A percentile compares a stretch with the other conserved stretches of the same genome.
These are phyloP conservation scores for Heterodera schachtii DNA, from an alignment of 1,140 invertebrate genomes.

Conservation along the genomic window DNA sequence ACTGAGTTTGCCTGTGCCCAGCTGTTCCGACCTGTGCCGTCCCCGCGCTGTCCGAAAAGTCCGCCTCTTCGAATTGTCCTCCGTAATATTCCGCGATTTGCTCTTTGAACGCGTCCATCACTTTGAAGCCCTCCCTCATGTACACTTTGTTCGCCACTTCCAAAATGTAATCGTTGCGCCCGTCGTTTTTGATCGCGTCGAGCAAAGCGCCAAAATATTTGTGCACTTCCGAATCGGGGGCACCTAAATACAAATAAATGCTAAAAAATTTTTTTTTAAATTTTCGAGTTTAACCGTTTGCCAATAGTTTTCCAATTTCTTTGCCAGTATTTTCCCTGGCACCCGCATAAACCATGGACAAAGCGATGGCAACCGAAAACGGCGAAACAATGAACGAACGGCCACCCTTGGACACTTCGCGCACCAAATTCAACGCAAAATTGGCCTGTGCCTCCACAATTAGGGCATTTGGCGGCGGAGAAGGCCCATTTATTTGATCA, in stretches of 20 bases:
- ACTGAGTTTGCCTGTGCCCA: no score
- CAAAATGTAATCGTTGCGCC: conserved; percentile 10
- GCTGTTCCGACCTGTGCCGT: conserved; percentile 12
- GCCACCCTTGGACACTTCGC: not conserved
- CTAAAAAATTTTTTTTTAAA: no score
- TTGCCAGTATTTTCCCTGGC: conserved; percentile 22
- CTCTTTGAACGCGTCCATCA: no score
- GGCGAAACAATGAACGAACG: conserved; percentile 23
- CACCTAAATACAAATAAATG: no score
- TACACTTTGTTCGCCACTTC: not conserved
- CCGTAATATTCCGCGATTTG: conserved; percentile 8
- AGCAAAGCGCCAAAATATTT: conserved; percentile 20
- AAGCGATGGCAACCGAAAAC: conserved; percentile 27
- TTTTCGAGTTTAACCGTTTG: no score
- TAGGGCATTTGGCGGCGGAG: not conserved
- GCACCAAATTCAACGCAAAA: not conserved
- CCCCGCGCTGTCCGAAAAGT: conserved; percentile 15
- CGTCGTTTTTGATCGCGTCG: not conserved
- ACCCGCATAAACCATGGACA: conserved; percentile 35
- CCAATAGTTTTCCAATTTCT: conserved; percentile 30
- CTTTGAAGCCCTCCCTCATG: no score
- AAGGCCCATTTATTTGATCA: no score
- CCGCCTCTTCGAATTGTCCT: conserved; percentile 22
- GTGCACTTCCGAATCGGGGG: conserved; percentile 15
- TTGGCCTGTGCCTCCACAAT: conserved; percentile 29